Percentiles rank a stretch among this genome's conserved stretches.
These are phyloP conservation scores for Lagopus leucura DNA, from an alignment of 2,113 vertebrate genomes.

Conservation along the genomic window DNA sequence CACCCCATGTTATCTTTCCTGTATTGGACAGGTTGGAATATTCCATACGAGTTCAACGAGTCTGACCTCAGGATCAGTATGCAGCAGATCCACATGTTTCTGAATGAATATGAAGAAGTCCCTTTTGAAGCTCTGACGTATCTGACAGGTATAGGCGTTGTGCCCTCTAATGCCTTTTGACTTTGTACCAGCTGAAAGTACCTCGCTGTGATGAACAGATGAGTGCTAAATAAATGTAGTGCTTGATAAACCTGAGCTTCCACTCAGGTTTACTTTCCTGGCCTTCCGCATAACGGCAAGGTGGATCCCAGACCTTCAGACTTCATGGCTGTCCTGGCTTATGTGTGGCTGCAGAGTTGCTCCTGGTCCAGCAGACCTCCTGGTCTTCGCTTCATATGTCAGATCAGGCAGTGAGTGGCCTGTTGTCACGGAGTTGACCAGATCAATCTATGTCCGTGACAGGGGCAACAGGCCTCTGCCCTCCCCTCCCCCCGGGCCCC, in stretches of 20 bases:
- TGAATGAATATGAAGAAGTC: constrained; percentile 90
- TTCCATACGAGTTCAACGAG: constrained; percentile 95
- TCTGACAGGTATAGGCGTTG: constrained; percentile 85
- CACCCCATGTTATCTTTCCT: background rate
- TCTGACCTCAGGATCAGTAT: constrained; percentile 93
- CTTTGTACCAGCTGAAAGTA: background rate
- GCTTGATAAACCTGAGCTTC: background rate
- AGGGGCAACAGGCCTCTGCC: no score
- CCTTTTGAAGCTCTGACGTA: constrained; percentile 91
- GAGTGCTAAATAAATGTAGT: background rate
- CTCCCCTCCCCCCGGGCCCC: no score
- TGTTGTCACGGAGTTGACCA: no score
- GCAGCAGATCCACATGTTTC: constrained; percentile 93
- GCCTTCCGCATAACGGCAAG: background rate
- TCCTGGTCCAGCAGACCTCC: background rate
- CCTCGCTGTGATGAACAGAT: background rate
- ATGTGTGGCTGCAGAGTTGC: background rate
- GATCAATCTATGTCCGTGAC: no score
- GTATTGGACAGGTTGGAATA: constrained; percentile 89
- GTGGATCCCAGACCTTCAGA: background rate
- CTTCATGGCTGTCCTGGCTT: background rate
- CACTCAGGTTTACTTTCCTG: background rate
- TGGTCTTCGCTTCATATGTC: background rate
- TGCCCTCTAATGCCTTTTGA: background rate
- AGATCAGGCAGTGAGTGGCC: background rate